A percentile compares a stretch with the other conserved stretches of the same genome.
These are phyloP conservation scores for Mormyrus hasselquistii DNA, from an alignment of 2,797 vertebrate species.

Conservation along the genomic window DNA sequence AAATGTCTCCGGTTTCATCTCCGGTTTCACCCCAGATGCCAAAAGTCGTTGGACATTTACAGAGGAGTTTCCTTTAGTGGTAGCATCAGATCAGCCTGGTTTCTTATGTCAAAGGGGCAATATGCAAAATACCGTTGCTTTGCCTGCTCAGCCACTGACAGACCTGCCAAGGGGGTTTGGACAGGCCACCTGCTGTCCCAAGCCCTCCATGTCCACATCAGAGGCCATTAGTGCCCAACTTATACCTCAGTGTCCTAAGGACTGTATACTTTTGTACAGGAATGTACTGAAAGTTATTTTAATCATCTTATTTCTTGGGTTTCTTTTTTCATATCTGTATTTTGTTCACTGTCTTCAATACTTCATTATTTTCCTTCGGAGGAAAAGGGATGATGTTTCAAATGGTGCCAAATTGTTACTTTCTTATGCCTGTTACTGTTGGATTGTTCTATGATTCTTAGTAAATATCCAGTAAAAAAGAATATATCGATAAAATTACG, in stretches of 20 bases:
- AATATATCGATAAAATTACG: slow-evolving; percentile 37
- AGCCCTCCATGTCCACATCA: slow-evolving; percentile 50
- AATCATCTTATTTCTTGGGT: slow-evolving; percentile 45
- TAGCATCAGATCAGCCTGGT: slow-evolving; percentile 43
- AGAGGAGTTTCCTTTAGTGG: slow-evolving; percentile 29
- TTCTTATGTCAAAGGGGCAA: slow-evolving; percentile 36
- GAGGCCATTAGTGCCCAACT: slow-evolving; percentile 48
- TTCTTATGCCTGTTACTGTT: slow-evolving; percentile 52
- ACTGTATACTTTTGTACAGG: slow-evolving; percentile 70
- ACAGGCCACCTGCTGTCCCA: slow-evolving; percentile 50
- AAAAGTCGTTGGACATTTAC: slow-evolving; percentile 32
- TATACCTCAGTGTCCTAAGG: slow-evolving; percentile 65
- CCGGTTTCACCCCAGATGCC: slow-evolving; percentile 47
- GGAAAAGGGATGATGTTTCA: slow-evolving; percentile 43
- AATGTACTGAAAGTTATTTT: slow-evolving; percentile 58
- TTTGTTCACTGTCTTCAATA: slow-evolving; percentile 58
- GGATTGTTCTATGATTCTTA: slow-evolving; percentile 44
- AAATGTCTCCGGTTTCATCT: slow-evolving; percentile 8
- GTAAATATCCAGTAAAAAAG: slow-evolving; percentile 34
- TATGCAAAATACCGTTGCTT: slow-evolving; percentile 21
- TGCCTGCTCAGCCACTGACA: slow-evolving; percentile 26
- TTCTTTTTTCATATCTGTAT: slow-evolving; percentile 58
- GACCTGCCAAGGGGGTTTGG: slow-evolving; percentile 17
- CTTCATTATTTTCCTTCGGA: slow-evolving; percentile 35
- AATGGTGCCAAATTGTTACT: slow-evolving; percentile 58